Base-by-base conservation (phyloP, 2,797 vertebrate genomes). In the Bradypus variegatus region DNA sequence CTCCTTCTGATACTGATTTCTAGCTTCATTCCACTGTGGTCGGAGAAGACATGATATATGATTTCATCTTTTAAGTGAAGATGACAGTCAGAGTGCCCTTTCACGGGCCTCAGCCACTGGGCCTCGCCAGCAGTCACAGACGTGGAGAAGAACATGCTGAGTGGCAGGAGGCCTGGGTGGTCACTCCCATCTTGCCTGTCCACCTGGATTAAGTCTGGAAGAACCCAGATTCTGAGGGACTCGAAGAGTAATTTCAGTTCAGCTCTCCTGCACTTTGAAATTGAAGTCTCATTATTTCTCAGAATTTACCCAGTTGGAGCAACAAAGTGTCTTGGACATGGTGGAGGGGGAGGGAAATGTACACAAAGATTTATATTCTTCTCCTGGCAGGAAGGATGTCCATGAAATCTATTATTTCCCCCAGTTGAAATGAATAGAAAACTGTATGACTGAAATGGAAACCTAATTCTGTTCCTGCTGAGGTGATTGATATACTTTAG, bases 341-440 rank as follows among this genome's bases (percentile, higher is more conserved):
- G 41, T 33, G 48, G 72, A 83, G 41, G 80, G 75, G 29, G 70
- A 82, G 79, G 36, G 86, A 31, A 65, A 86, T 13, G 12, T 70
- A 93, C 83, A 83, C 53, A 92, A 77, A 91, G 36, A 50, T 91
- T 92, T 89, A 73, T 36, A 65, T 38, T 82, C 82, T 88, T 93
- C 31, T 38, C 23, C 45, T 87, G 38, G 50, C 72, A 67, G 73
- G 48, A 83, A 84, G 27, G 14, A 53, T 65, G 77, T 55, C 50
- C 19, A 21, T 1, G 8, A 81, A 72, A 76, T 33, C 19, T 85
- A 80, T 88, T 91, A 76, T 31, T 95, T 89, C 62, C 89, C 90
- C 23, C 65, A 58, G 15, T 38, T 83, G 77, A 83, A 93, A 86
- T 69, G 69, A 89, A 93, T 31, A 87, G 58, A 65, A 36, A 82